These are phyloP conservation scores for Andrena cerasifolii DNA, from an alignment of 1,140 invertebrate species.

Conservation along the genomic window DNA sequence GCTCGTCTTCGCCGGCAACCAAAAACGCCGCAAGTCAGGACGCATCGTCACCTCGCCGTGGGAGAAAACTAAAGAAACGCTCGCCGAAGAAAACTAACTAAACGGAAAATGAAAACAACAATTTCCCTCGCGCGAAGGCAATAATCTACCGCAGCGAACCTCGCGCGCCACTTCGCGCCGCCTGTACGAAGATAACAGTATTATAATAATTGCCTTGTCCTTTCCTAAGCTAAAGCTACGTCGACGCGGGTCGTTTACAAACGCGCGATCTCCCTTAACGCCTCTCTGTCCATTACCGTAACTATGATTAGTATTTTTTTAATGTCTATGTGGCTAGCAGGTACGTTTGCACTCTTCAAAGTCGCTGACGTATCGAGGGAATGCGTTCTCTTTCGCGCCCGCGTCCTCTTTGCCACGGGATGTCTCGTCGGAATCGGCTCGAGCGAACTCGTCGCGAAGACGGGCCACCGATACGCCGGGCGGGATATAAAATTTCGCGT, in stretches of 20 bases:
- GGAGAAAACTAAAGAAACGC: not conserved
- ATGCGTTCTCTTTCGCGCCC: not conserved
- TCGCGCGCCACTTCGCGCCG: conserved; percentile 20
- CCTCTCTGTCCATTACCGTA: conserved; percentile 38
- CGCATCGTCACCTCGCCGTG: not conserved
- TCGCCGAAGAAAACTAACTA: conserved; percentile 11
- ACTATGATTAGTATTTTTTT: conserved; percentile 64
- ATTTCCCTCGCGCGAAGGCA: not conserved
- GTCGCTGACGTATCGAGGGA: conserved; percentile 27
- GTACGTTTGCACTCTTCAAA: conserved; percentile 66
- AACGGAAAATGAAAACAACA: conserved; percentile 25
- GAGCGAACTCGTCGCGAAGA: too few species aligned
- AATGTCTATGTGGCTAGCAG: conserved; percentile 71
- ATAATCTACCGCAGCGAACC: conserved; percentile 3
- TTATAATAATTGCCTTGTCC: conserved; percentile 46
- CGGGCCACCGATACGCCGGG: too few species aligned
- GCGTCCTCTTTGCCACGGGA: not conserved
- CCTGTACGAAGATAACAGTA: conserved; percentile 40
- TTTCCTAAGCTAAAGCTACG: conserved; percentile 53
- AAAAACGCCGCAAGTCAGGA: not conserved
- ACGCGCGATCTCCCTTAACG: conserved; percentile 17
- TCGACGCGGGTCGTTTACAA: conserved; percentile 33
- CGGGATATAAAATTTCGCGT: too few species aligned
- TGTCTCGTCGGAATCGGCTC: not conserved
- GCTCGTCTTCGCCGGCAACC: not conserved